Evolutionary conservation across 2,797 vertebrate species (phyloP).

Genomic region (Oophaga sylvatica): DNA sequence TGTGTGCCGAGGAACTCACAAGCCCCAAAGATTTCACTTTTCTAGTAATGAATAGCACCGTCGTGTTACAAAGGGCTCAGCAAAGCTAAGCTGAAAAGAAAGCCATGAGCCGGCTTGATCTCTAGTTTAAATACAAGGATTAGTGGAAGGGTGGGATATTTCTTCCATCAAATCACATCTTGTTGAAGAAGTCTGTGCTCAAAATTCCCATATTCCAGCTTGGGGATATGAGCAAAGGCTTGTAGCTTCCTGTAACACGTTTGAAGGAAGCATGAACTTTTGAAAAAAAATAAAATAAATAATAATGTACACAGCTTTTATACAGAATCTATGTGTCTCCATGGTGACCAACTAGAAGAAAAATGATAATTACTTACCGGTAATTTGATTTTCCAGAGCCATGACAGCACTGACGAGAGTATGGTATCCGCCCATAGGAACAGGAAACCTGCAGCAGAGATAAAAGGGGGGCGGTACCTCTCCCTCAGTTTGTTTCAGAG

Average conservation of each 20-base stretch:
- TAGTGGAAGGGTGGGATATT: constrained; percentile 36
- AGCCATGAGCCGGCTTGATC: constrained; percentile 42
- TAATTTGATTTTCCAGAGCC: too few species aligned
- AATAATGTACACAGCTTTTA: background rate
- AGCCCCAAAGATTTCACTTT: background rate
- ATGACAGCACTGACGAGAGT: too few species aligned
- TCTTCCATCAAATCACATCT: constrained; percentile 38
- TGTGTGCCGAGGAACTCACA: too few species aligned
- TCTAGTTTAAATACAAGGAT: constrained; percentile 49
- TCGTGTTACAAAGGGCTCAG: constrained; percentile 35
- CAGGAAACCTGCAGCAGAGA: too few species aligned
- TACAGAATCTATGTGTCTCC: too few species aligned
- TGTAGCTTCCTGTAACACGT: background rate
- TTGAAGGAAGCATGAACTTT: background rate
- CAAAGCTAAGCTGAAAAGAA: constrained; percentile 52
- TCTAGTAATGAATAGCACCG: constrained; percentile 16
- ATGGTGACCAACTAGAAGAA: background rate
- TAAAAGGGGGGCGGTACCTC: too few species aligned
- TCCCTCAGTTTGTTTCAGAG: too few species aligned
- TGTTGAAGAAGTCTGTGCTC: constrained; percentile 1
- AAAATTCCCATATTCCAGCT: background rate
- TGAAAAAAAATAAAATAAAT: too few species aligned
- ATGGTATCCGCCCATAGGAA: too few species aligned
- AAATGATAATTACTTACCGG: too few species aligned
- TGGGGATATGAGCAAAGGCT: background rate